phyloP scores from a whole-genome alignment of 2,113 vertebrate genomes.

The Anser brachyrhynchus region DNA sequence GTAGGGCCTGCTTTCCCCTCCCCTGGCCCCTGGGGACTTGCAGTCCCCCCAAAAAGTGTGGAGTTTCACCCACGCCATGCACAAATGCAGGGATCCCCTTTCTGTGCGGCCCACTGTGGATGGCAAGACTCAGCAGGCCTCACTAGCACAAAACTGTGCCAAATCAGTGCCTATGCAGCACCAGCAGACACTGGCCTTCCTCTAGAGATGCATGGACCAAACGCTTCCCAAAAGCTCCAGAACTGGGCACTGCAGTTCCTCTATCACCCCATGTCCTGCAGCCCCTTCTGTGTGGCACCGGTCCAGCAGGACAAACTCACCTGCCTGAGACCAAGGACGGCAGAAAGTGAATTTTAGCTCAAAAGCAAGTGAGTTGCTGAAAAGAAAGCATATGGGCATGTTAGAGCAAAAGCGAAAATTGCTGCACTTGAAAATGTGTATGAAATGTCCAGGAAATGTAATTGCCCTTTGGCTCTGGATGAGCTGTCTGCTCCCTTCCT shows the following conservation, averaged over 20 bases:
- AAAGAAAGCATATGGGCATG: neutral
- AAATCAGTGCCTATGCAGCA: neutral
- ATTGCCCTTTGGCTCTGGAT: neutral
- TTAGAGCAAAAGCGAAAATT: neutral
- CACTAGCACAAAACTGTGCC: neutral
- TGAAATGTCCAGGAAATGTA: neutral
- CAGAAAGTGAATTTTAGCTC: neutral
- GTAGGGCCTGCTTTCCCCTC: neutral
- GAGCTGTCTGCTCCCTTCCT: neutral
- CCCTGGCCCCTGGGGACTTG: neutral
- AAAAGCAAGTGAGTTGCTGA: neutral
- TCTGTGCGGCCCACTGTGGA: rapidly evolving
- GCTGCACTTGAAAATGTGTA: too few species aligned
- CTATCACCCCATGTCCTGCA: neutral
- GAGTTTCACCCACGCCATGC: rapidly evolving
- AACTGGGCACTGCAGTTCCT: neutral
- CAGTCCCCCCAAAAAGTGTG: rapidly evolving
- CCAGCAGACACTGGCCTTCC: neutral
- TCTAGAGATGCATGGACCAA: neutral
- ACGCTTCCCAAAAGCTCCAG: neutral
- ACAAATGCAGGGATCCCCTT: rapidly evolving
- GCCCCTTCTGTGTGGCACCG: neutral
- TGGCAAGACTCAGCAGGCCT: neutral
- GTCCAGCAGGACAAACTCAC: neutral
- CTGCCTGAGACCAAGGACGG: neutral